Percentiles rank a stretch among this genome's conserved stretches.
Evolutionary conservation across 2,888 invertebrate genomes (phyloP).

Genomic region (Melinopterus prodromus): DNA sequence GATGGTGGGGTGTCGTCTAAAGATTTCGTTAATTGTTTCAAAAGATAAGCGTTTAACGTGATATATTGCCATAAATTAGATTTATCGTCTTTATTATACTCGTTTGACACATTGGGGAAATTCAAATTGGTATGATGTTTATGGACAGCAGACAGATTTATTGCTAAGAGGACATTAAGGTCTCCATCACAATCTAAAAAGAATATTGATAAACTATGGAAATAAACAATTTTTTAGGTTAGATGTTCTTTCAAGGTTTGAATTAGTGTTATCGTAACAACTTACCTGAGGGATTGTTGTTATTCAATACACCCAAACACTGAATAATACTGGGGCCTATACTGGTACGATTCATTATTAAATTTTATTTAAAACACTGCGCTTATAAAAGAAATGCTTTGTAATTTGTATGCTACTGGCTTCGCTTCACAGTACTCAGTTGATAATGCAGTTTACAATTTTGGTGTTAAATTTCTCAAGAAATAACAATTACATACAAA

Average conservation of each 20-base stretch:
- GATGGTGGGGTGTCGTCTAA: slow-evolving; percentile 40
- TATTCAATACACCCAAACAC: slow-evolving; percentile 44
- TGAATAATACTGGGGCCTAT: slow-evolving; percentile 44
- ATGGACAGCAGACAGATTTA: slow-evolving; percentile 46
- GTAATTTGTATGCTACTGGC: not conserved
- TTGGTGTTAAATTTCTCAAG: slow-evolving; percentile 28
- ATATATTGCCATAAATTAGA: slow-evolving; percentile 61
- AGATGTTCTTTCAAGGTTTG: not conserved
- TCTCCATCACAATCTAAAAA: slow-evolving; percentile 48
- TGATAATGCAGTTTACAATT: slow-evolving; percentile 30
- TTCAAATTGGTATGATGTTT: slow-evolving; percentile 28
- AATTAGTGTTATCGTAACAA: not conserved
- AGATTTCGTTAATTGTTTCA: slow-evolving; percentile 54
- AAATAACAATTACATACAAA: slow-evolving; percentile 32
- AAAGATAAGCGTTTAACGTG: slow-evolving; percentile 59
- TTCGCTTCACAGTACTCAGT: slow-evolving; percentile 16
- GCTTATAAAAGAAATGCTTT: not conserved
- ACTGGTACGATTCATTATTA: slow-evolving; percentile 42
- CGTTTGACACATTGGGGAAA: slow-evolving; percentile 21
- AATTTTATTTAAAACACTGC: not conserved
- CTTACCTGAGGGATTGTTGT: slow-evolving; percentile 42
- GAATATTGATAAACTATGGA: not conserved
- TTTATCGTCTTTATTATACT: slow-evolving; percentile 40
- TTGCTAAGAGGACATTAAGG: slow-evolving; percentile 49
- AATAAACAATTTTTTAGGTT: slow-evolving; percentile 14